Percentiles rank a stretch among this genome's conserved stretches.
Conservation (phyloP, 2,113 vertebrate genomes). For the Philantomba maxwellii region DNA sequence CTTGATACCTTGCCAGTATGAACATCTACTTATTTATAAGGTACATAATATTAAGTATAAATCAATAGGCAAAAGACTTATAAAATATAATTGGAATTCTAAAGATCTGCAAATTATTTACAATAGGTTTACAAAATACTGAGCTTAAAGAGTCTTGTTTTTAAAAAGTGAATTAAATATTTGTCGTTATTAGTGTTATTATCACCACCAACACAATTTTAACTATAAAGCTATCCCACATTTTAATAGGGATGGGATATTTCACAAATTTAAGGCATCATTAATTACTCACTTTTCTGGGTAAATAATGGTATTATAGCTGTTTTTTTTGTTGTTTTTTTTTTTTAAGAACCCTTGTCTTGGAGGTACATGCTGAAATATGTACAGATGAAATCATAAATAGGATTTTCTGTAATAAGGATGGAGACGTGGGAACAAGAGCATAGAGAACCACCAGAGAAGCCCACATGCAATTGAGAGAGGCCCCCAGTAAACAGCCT, state of each 20-base stretch:
- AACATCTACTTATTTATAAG: neutral
- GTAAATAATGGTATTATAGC: neutral
- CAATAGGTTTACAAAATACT: neutral
- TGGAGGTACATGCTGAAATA: neutral
- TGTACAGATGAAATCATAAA: neutral
- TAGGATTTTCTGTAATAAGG: neutral
- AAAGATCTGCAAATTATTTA: conserved; percentile 21
- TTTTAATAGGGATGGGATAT: neutral
- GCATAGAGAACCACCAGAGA: neutral
- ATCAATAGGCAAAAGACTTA: neutral
- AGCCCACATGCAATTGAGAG: neutral
- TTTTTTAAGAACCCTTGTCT: neutral
- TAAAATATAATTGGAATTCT: neutral
- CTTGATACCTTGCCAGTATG: neutral
- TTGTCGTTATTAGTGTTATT: neutral
- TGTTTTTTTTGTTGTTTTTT: neutral
- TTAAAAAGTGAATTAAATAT: neutral
- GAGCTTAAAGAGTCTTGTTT: neutral
- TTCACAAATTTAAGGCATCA: neutral
- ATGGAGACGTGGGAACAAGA: neutral
- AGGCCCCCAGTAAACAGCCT: neutral
- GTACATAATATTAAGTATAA: neutral
- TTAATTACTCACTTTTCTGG: neutral
- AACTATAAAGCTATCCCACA: neutral
- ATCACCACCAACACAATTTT: neutral